Conservation (phyloP, 2,113 vertebrate genomes). For the Actinemys pallida region DNA sequence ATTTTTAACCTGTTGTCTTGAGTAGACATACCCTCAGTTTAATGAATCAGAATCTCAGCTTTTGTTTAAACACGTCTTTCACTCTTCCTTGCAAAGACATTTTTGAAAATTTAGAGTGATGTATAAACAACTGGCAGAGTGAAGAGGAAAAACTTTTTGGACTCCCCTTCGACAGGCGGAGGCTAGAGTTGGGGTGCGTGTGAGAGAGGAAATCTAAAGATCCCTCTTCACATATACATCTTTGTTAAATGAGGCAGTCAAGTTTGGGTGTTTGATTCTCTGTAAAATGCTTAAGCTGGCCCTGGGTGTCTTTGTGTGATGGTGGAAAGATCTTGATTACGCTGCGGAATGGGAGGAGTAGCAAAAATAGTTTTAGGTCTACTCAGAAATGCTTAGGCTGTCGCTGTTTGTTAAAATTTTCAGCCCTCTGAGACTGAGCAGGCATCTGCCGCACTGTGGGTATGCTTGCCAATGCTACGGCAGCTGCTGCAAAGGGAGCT, state of each 20-base stretch:
- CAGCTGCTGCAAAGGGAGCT: background rate
- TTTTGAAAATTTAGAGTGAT: conserved; percentile 26
- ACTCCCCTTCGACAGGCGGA: background rate
- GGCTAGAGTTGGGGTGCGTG: background rate
- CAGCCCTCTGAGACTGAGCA: background rate
- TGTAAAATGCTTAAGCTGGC: background rate
- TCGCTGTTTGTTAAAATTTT: background rate
- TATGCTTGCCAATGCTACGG: background rate
- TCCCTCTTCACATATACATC: background rate
- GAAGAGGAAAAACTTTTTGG: conserved; percentile 21
- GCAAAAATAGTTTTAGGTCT: background rate
- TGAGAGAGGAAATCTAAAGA: background rate
- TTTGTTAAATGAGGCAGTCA: too few relatives aligned
- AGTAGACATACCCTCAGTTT: background rate
- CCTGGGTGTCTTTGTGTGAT: background rate
- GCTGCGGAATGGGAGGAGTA: background rate
- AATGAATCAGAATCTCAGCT: background rate
- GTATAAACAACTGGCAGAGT: conserved; percentile 6
- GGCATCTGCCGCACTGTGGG: background rate
- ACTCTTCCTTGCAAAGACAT: conserved; percentile 14
- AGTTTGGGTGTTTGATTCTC: background rate
- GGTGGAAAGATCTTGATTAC: background rate
- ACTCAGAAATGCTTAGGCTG: background rate
- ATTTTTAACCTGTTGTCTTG: too few relatives aligned
- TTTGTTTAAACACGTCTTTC: background rate